Percentiles rank a stretch among this genome's conserved stretches.
These are phyloP conservation scores for Orbicella faveolata DNA, from an alignment of 64 coral and sea anemone genomes.

Conservation along the genomic window DNA sequence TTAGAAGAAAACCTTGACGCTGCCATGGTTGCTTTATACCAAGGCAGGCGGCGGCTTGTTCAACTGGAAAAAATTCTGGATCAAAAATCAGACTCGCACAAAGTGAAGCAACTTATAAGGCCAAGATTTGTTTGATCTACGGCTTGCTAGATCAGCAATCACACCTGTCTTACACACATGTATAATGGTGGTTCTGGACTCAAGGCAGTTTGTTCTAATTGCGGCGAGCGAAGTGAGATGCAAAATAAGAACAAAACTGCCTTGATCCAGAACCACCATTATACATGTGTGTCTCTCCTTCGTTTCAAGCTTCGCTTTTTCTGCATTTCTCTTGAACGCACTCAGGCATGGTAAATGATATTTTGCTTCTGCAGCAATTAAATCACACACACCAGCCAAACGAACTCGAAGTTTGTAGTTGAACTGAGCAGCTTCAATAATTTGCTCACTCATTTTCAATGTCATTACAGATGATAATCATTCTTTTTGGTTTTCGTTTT, in stretches of 20 bases:
- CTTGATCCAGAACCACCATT: constrained; percentile 32
- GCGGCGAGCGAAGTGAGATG: too few species aligned
- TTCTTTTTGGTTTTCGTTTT: constrained; percentile 64
- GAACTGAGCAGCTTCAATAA: constrained; percentile 58
- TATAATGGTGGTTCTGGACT: constrained; percentile 34
- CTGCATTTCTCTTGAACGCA: constrained; percentile 40
- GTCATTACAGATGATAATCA: constrained; percentile 56
- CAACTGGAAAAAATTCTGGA: too few species aligned
- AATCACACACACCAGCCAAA: constrained; percentile 56
- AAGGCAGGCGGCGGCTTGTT: too few species aligned
- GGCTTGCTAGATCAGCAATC: too few species aligned
- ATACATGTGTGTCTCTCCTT: constrained; percentile 39
- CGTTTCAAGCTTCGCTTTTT: constrained; percentile 42
- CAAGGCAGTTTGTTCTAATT: too few species aligned
- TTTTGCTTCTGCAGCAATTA: constrained; percentile 51
- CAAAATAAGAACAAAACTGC: too few species aligned
- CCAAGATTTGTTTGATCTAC: too few species aligned
- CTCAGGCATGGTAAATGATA: constrained; percentile 56
- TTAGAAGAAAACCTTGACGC: too few species aligned
- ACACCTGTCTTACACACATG: not conserved
- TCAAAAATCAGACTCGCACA: too few species aligned
- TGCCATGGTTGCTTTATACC: too few species aligned
- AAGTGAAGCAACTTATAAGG: too few species aligned
- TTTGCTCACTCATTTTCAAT: constrained; percentile 69
- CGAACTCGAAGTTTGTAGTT: constrained; percentile 48